phyloP scores from a whole-genome alignment of 2,113 vertebrate genomes.

The Sialia sialis region DNA sequence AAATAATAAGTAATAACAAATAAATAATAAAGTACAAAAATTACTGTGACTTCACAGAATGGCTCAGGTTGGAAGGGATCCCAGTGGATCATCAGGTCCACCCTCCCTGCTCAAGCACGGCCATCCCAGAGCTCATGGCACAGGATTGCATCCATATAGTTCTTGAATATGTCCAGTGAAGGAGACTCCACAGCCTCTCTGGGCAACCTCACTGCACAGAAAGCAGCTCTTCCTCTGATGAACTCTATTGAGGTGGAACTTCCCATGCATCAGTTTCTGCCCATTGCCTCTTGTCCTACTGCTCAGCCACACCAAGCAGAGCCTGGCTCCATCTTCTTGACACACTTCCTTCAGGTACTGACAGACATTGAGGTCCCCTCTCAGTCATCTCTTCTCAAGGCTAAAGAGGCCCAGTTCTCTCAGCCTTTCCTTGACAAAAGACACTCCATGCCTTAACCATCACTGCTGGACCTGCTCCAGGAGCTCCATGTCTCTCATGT shows the following conservation, averaged over 20 bases:
- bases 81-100: not conserved
- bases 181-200: not conserved
- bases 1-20: not conserved
- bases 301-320: not conserved
- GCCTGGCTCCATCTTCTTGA: not conserved
- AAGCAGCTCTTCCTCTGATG: not conserved
- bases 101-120: not conserved
- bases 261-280: not conserved
- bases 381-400: not conserved
- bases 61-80: not conserved
- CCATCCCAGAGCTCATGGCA: not conserved
- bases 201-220: not conserved
- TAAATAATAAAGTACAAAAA: not conserved
- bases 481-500: not conserved
- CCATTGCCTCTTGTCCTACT: not conserved
- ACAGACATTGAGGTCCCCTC: not conserved
- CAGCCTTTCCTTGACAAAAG: not conserved
- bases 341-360: not conserved
- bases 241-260: not conserved
- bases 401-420: not conserved
- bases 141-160: not conserved
- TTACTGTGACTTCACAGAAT: not conserved
- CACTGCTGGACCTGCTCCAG: not conserved
- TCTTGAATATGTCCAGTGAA: not conserved
- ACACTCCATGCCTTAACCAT: not conserved